These are phyloP conservation scores for Elymnias hypermnestra DNA, from an alignment of 1,140 invertebrate species.

Conservation along the genomic window DNA sequence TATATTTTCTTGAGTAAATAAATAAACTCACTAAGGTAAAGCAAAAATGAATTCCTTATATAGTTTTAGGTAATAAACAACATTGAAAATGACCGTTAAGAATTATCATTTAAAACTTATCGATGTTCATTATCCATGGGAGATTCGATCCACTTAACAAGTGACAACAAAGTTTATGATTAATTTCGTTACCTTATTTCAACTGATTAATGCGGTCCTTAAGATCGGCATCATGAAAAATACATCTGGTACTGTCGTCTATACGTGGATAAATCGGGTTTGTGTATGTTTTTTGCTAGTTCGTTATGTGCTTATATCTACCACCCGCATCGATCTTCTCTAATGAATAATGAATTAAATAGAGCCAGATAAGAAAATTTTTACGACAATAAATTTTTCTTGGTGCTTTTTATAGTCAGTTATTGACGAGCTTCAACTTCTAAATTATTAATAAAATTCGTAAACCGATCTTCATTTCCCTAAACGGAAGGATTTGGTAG, in stretches of 20 bases:
- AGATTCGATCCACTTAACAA: constrained; percentile 6
- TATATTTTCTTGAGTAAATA: no score
- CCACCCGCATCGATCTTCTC: constrained; percentile 43
- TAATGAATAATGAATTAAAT: constrained; percentile 49
- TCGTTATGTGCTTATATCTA: constrained; percentile 36
- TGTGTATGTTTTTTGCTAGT: constrained; percentile 35
- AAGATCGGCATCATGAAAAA: constrained; percentile 26
- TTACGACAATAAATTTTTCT: constrained; percentile 28
- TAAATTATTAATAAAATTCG: no score
- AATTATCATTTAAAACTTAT: not conserved
- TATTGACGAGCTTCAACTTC: not conserved
- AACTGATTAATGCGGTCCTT: constrained; percentile 21
- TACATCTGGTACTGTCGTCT: constrained; percentile 30
- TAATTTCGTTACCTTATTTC: constrained; percentile 22
- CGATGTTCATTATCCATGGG: not conserved
- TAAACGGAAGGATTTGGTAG: no score
- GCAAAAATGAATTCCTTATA: no score
- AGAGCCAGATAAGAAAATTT: constrained; percentile 34
- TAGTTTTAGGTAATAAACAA: no score
- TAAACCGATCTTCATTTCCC: no score
- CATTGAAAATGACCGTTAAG: not conserved
- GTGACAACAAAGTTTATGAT: constrained; percentile 27
- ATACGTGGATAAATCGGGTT: constrained; percentile 34
- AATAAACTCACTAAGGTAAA: no score
- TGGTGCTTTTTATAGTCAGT: constrained; percentile 17